Evolutionary conservation across 1,140 invertebrate genomes (phyloP), one percentile per base, ranked within the genome.

Genomic region (Megalonaias nervosa): DNA sequence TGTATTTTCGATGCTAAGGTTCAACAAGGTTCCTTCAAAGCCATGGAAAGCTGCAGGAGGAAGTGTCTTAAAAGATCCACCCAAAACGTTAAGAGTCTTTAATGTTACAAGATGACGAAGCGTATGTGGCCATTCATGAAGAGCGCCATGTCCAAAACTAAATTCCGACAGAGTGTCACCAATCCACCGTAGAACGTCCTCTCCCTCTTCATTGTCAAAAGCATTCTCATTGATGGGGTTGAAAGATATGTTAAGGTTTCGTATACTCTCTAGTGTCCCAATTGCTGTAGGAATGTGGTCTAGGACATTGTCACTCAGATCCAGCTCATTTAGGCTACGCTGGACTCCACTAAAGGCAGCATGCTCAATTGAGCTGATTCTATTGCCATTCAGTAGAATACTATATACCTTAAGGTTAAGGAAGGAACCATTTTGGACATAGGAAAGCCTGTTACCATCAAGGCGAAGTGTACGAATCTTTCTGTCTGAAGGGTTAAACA

Each of bases 31-130:
- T 12, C 76, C 76, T 72, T 78, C 76, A 58, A 78, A 78, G 9
- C 76, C 76, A 69, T 78, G 76, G 48, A 78, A 78, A 19, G 76
- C 76, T 13, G 59, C 65, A n/a, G 76, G 76, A 19, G 76, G 76
- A 19, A 78, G 70, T 1, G 76, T 78, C 48, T 68, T 64, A 60
- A 78, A 78, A 12, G 62, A 56, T 31, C 76, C 76, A 19, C 71
- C 66, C 17, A 59, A 67, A 2, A 78, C 76, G 17, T 68, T 78
- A 12, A 78, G 38, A 26, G 61, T 48, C n/a, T 67, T 48, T 5
- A 78, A 56, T 15, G 55, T 59, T 59, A 69, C 71, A 17, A 78
- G 76, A 69, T 78, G 76, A 5, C 71, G 56, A 19, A 78, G 21
- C 14, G 76, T 78, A 31, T 14, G 2, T 0, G 76, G 76, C 76